A percentile compares a stretch with the other conserved stretches of the same genome.
phyloP scores from a whole-genome alignment of 2,888 invertebrate genomes.

The Philereme transversata region DNA sequence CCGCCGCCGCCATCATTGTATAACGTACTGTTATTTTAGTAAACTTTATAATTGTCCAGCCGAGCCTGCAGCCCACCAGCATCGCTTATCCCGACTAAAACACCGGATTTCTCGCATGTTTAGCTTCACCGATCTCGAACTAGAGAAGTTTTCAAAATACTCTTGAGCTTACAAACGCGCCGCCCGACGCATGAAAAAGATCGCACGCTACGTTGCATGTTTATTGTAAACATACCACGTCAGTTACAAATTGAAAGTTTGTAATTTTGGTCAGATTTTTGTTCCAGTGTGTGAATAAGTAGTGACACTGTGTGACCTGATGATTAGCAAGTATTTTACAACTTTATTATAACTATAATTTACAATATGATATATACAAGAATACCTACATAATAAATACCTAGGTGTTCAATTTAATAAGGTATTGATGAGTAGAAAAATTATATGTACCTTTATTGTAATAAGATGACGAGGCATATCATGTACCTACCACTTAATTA shows the following conservation, averaged over 20 bases:
- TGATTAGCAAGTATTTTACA: conserved; percentile 7
- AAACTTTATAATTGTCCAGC: conserved; percentile 36
- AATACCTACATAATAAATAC: too few species aligned
- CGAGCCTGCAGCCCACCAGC: conserved; percentile 55
- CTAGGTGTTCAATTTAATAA: too few species aligned
- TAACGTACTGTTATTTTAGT: conserved; percentile 45
- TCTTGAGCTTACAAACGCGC: conserved; percentile 41
- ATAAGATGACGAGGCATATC: too few species aligned
- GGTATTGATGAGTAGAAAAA: too few species aligned
- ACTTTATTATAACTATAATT: too few species aligned
- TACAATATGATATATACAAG: too few species aligned
- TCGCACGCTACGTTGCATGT: conserved; percentile 38
- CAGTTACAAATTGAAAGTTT: conserved; percentile 17
- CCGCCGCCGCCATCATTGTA: conserved; percentile 39
- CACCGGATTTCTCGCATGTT: conserved; percentile 45
- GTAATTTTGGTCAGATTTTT: conserved; percentile 7
- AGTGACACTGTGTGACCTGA: conserved; percentile 19
- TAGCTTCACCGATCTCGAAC: conserved; percentile 39
- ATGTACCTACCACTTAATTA: too few species aligned
- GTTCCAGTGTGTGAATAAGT: conserved; percentile 8
- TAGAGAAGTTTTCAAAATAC: conserved; percentile 50
- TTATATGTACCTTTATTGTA: too few species aligned
- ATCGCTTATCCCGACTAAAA: conserved; percentile 46
- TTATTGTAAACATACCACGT: conserved; percentile 42
- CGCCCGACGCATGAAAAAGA: conserved; percentile 36